Evolutionary conservation across 2,888 invertebrate species (phyloP).

Genomic region (Meganola albula): DNA sequence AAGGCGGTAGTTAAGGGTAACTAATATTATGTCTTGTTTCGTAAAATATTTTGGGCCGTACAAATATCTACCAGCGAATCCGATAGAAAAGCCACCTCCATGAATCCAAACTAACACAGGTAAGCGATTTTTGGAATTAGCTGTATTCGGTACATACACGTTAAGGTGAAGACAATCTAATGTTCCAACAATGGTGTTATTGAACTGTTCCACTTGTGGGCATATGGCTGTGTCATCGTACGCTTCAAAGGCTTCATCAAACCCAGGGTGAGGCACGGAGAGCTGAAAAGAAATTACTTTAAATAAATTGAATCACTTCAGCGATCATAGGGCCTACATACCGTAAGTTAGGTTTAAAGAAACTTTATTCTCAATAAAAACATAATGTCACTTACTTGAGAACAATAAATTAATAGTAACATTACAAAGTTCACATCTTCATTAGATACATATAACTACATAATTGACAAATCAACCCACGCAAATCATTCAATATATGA

Average conservation of each 20-base stretch:
- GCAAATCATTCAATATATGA: too few species aligned
- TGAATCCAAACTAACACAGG: constrained; percentile 49
- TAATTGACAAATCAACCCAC: too few species aligned
- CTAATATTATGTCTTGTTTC: constrained; percentile 39
- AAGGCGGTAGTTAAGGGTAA: constrained; percentile 46
- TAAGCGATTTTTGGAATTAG: constrained; percentile 31
- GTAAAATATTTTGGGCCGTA: constrained; percentile 39
- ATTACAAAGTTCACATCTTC: too few species aligned
- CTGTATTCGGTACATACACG: constrained; percentile 43
- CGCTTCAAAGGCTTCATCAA: constrained; percentile 42
- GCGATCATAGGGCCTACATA: too few species aligned
- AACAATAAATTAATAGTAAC: too few species aligned
- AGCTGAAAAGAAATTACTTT: constrained; percentile 30
- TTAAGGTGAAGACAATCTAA: constrained; percentile 48
- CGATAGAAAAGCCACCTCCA: constrained; percentile 39
- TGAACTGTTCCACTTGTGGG: constrained; percentile 41
- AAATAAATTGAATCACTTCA: too few species aligned
- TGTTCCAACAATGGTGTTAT: constrained; percentile 29
- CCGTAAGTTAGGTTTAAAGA: too few species aligned
- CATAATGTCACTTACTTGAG: too few species aligned
- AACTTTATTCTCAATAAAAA: too few species aligned
- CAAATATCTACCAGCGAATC: constrained; percentile 27
- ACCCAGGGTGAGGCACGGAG: constrained; percentile 35
- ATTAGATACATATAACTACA: too few species aligned
- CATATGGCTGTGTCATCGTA: constrained; percentile 44